These are phyloP conservation scores for Salvelinus namaycush DNA, from an alignment of 2,113 vertebrate genomes.

Conservation along the genomic window DNA sequence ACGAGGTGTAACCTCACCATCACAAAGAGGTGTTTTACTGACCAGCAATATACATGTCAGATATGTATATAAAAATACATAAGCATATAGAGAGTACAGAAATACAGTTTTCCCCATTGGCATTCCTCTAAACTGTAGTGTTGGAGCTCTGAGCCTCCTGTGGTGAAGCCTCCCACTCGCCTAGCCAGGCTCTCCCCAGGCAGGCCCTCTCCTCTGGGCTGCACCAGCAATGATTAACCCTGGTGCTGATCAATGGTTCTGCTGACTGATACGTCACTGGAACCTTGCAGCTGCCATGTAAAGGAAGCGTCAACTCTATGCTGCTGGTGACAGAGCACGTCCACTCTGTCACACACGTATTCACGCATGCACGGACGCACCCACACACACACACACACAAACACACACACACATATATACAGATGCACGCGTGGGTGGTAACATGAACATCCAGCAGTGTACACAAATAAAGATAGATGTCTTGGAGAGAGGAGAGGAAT, in stretches of 20 bases:
- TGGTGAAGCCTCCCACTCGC: conserved; percentile 57
- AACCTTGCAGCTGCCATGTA: conserved; percentile 78
- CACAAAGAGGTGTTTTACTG: neutral
- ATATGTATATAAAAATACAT: conserved; percentile 18
- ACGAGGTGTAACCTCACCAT: neutral
- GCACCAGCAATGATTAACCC: conserved; percentile 79
- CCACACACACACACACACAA: conserved; percentile 2
- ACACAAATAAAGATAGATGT: neutral
- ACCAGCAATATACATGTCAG: neutral
- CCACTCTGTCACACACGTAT: conserved; percentile 68
- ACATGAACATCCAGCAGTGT: neutral
- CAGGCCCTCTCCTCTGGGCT: conserved; percentile 60
- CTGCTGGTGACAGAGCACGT: conserved; percentile 63
- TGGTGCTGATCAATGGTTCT: conserved; percentile 77
- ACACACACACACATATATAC: neutral
- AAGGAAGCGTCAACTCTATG: conserved; percentile 76
- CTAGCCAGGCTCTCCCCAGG: conserved; percentile 59
- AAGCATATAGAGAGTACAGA: conserved; percentile 19
- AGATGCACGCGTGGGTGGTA: neutral
- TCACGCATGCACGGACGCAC: conserved; percentile 11
- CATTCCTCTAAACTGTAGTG: conserved; percentile 54
- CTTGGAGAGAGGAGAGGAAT: conserved; percentile 10
- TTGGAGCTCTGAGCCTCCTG: conserved; percentile 13
- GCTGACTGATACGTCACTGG: conserved; percentile 79
- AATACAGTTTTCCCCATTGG: conserved; percentile 18